Conservation (phyloP, 1,140 invertebrate genomes). For the Phortica variegata region DNA sequence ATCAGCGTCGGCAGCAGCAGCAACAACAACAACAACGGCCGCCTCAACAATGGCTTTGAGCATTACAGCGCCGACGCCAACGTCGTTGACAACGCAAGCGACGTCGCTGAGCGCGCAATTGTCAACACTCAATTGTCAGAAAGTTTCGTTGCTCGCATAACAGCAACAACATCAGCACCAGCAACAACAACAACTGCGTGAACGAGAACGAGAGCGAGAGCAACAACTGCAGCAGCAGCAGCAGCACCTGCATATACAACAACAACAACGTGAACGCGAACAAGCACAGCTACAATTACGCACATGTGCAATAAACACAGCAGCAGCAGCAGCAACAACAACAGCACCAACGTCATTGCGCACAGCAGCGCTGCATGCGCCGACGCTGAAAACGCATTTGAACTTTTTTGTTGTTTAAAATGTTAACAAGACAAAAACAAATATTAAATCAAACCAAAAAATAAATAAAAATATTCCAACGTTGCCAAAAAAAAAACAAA, state of each 20-base stretch:
- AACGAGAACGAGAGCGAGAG: conserved; percentile 2
- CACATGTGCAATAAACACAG: conserved; percentile 37
- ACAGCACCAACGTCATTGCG: too few relatives aligned
- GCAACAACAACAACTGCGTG: conserved; percentile 12
- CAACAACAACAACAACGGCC: conserved; percentile 4
- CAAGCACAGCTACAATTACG: not conserved
- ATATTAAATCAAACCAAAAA: conserved; percentile 31
- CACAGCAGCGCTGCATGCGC: too few relatives aligned
- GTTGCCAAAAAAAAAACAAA: conserved; percentile 36
- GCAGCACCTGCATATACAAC: not conserved
- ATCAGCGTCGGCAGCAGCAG: conserved; percentile 14
- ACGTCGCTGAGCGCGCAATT: conserved; percentile 24
- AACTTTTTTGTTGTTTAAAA: conserved; percentile 11
- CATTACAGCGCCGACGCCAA: conserved; percentile 3
- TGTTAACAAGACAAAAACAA: too few relatives aligned
- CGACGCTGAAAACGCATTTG: conserved; percentile 13
- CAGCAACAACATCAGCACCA: conserved; percentile 14
- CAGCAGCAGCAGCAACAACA: not conserved
- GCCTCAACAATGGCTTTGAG: conserved; percentile 5
- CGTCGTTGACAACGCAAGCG: conserved; percentile 7
- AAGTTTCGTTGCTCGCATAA: conserved; percentile 53
- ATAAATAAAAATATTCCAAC: conserved; percentile 33
- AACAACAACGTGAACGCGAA: not conserved
- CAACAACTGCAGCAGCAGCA: conserved; percentile 4
- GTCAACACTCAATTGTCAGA: conserved; percentile 41